Evolutionary conservation across 2,888 invertebrate species (phyloP).

Genomic region (Leucophenga maculata): DNA sequence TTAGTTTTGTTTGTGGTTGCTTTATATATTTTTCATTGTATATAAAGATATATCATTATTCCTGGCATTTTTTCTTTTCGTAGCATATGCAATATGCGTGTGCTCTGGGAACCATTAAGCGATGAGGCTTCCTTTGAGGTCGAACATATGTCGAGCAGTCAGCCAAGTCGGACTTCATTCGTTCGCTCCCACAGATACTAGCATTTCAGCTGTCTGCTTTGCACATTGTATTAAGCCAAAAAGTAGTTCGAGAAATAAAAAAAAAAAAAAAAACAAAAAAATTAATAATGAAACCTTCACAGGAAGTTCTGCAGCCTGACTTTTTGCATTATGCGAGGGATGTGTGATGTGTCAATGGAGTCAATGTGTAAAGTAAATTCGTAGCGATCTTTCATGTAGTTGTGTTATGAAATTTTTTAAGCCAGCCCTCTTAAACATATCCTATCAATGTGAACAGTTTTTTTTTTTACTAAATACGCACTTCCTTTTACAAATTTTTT

Average conservation of each 20-base stretch:
- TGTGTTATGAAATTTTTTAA: too few species aligned
- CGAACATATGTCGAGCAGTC: constrained; percentile 11
- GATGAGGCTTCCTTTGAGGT: constrained; percentile 14
- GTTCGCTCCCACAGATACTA: background rate
- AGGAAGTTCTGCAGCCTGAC: constrained; percentile 20
- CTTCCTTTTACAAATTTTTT: background rate
- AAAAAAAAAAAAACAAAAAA: background rate
- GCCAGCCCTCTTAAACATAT: background rate
- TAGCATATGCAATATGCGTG: constrained; percentile 2
- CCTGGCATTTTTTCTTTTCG: background rate
- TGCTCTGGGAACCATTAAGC: constrained; percentile 11
- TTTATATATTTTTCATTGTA: background rate
- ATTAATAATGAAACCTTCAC: constrained; percentile 2
- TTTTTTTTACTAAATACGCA: constrained; percentile 23
- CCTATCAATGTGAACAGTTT: constrained; percentile 56
- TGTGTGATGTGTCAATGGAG: too few species aligned
- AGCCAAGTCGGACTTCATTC: background rate
- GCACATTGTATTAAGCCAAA: background rate
- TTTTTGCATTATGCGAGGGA: background rate
- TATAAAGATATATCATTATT: constrained; percentile 3
- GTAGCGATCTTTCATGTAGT: background rate
- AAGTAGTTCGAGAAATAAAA: background rate
- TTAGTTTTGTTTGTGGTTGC: constrained; percentile 3
- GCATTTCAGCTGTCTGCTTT: background rate
- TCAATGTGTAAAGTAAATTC: too few species aligned